Base-by-base conservation (phyloP, 1,140 invertebrate genomes). In the Leptopilina clavipes region DNA sequence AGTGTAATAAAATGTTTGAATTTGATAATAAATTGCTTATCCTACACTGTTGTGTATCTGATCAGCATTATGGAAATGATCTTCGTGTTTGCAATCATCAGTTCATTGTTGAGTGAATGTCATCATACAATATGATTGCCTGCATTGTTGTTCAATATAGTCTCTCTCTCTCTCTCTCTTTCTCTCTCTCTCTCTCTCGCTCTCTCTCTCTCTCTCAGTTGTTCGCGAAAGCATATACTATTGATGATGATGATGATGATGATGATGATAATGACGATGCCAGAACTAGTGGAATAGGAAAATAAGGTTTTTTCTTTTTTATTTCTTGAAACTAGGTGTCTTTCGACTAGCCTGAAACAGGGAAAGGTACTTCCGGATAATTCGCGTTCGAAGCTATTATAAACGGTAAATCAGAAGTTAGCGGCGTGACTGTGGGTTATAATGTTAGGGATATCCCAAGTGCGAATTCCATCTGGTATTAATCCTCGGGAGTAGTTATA, bases 391-490 rank as follows among this genome's bases (percentile, higher is more conserved):
- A 72, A 75, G 52, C 73, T 81, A 83, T 80, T 83, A 83, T 79
- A 76, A 40, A 79, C 81, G 54, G 70, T 79, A 82, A 82, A 84
- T 82, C 81, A 80, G 78, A 82, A 82, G 79, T 82, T 82, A 80
- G 82, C 79, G 48, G 74, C 73, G 76, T 81, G 75, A 78, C 80
- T 59, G 72, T 72, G 80, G 48, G 77, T 40, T 40, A 75, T 77
- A 78, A 54, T 79, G 75, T 81, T 79, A 72, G 77, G 70, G 17
- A 72, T 59, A 82, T 80, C 76, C 79, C 78, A 76, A 82, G 76
- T 84, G 78, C 80, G 80, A 83, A 84, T 83, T 81, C 81, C 81
- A 82, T 73, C 75, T 72, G 81, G 79, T 78, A 84, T 82, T 85
- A 86, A 83, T 79, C 80, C 80, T 78, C 81, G 84, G 7, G 37